These are phyloP conservation scores for Scolopax mira DNA, from an alignment of 2,113 vertebrate genomes.

Conservation along the genomic window DNA sequence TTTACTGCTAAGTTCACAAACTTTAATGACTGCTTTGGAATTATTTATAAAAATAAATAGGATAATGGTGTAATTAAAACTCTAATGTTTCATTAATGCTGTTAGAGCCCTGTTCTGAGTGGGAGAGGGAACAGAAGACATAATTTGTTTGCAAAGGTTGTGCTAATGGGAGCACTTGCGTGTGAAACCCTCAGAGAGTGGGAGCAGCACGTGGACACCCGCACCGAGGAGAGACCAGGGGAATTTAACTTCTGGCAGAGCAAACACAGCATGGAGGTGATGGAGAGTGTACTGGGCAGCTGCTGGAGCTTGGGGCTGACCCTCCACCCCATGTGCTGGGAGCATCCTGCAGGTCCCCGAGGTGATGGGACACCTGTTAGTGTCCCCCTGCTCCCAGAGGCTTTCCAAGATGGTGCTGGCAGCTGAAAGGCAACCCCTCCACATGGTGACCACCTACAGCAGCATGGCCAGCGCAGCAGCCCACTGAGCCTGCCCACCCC, in stretches of 20 bases:
- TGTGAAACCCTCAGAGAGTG: not conserved
- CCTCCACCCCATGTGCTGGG: accelerated
- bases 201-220: not conserved
- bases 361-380: accelerated
- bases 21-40: conserved; percentile 69
- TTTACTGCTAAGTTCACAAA: conserved; percentile 61
- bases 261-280: not conserved
- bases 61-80: conserved; percentile 70
- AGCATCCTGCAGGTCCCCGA: not conserved
- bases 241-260: not conserved
- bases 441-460: accelerated
- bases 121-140: not conserved
- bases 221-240: not conserved
- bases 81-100: conserved; percentile 66
- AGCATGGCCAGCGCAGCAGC: not conserved
- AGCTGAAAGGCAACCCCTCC: not conserved
- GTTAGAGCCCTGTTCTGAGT: conserved; percentile 1
- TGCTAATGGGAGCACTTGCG: not conserved
- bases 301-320: accelerated
- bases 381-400: not conserved
- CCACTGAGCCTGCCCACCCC: not conserved
- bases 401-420: not conserved
- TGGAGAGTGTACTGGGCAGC: accelerated
- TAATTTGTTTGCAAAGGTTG: not conserved
- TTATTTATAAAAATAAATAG: conserved; percentile 74